phyloP scores from a whole-genome alignment of 2,797 vertebrate genomes.

The Harpagifer antarcticus region DNA sequence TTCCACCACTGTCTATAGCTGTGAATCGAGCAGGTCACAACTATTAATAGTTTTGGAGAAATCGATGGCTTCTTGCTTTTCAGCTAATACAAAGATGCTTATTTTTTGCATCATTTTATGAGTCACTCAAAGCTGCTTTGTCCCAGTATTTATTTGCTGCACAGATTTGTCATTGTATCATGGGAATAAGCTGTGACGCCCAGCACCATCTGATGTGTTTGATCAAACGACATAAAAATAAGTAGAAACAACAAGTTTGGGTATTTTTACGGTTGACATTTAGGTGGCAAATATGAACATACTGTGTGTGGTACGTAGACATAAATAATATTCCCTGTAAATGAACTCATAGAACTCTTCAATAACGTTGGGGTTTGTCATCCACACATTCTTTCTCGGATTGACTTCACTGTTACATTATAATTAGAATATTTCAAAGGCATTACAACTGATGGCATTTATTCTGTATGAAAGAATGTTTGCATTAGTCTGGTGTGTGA shows the following conservation, averaged over 20 bases:
- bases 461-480: conserved; percentile 32
- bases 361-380: conserved; percentile 11
- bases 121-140: conserved; percentile 31
- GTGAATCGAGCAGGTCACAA: not conserved
- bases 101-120: not conserved
- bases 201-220: conserved; percentile 33
- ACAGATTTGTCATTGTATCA: conserved; percentile 15
- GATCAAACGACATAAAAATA: conserved; percentile 31
- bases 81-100: not conserved
- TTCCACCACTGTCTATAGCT: not conserved
- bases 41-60: not conserved
- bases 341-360: conserved; percentile 6
- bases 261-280: conserved; percentile 29
- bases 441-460: conserved; percentile 4
- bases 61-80: not conserved
- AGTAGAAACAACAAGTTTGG: not conserved
- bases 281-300: conserved; percentile 27
- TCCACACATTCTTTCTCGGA: not conserved
- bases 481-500: conserved; percentile 13
- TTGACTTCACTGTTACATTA: conserved; percentile 8
- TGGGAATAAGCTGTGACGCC: conserved; percentile 24
- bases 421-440: conserved; percentile 11
- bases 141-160: conserved; percentile 28
- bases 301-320: conserved; percentile 1
- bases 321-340: conserved; percentile 16